Evolutionary conservation across 2,113 vertebrate genomes (phyloP).

Genomic region (Pangasianodon hypophthalmus): DNA sequence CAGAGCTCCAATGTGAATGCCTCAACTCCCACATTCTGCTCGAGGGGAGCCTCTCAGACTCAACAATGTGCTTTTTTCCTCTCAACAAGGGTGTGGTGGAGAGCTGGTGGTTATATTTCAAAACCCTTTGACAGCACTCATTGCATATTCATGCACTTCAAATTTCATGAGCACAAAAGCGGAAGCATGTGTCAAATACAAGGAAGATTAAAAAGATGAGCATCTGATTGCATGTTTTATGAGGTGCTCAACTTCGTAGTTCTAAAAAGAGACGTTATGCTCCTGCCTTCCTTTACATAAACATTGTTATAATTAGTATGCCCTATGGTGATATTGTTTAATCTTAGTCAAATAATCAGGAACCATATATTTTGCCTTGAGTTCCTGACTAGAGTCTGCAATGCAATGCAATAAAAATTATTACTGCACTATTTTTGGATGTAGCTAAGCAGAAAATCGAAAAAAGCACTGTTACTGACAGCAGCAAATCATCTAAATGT

Average conservation of each 20-base stretch:
- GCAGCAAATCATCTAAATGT: conserved; percentile 4
- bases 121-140: conserved; percentile 28
- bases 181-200: conserved; percentile 28
- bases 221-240: conserved; percentile 25
- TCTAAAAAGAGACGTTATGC: neutral
- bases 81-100: conserved; percentile 26
- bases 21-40: conserved; percentile 13
- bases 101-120: conserved; percentile 18
- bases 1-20: neutral
- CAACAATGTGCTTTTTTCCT: conserved; percentile 14
- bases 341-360: conserved; percentile 16
- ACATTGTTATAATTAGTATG: conserved; percentile 8
- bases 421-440: conserved; percentile 24
- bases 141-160: conserved; percentile 34
- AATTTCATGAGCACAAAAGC: conserved; percentile 6
- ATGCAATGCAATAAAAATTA: neutral
- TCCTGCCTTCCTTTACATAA: neutral
- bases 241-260: neutral
- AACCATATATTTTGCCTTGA: neutral
- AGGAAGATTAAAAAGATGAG: conserved; percentile 26
- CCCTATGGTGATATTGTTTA: conserved; percentile 2
- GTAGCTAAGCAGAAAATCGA: neutral
- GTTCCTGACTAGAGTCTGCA: neutral
- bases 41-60: conserved; percentile 7
- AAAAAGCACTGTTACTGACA: conserved; percentile 7